These are phyloP conservation scores for Ethmia dodecea DNA, from an alignment of 2,888 invertebrate species.

Conservation along the genomic window DNA sequence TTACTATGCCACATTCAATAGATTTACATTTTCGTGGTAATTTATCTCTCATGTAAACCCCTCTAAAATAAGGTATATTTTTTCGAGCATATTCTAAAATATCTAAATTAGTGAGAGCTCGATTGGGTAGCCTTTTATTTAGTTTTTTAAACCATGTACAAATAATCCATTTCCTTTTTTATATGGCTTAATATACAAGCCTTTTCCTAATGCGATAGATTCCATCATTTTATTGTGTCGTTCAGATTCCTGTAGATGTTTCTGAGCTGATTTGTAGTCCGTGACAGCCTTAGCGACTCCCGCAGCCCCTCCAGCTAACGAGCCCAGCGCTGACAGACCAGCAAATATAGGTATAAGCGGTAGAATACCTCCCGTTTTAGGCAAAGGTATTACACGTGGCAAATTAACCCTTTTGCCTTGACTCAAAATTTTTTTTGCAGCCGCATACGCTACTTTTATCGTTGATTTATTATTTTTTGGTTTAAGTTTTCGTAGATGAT, in stretches of 20 bases:
- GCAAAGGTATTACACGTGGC: conserved; percentile 20
- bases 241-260: conserved; percentile 14
- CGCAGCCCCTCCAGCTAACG: conserved; percentile 36
- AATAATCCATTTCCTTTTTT: conserved; percentile 16
- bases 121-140: conserved; percentile 8
- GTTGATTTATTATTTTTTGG: background rate
- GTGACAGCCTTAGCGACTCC: conserved; percentile 32
- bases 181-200: conserved; percentile 31
- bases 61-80: conserved; percentile 16
- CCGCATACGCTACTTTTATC: background rate
- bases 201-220: conserved; percentile 36
- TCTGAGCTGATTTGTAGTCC: conserved; percentile 29
- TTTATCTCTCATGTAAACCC: conserved; percentile 16
- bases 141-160: conserved; percentile 18
- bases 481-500: background rate
- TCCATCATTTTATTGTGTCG: conserved; percentile 31
- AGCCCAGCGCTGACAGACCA: conserved; percentile 32
- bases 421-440: conserved; percentile 1
- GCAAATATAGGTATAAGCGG: conserved; percentile 41
- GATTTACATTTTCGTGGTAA: conserved; percentile 24
- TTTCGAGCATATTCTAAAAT: conserved; percentile 4
- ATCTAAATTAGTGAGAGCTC: conserved; percentile 11
- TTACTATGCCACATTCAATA: conserved; percentile 19
- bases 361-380: conserved; percentile 35
- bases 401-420: background rate